Conservation (phyloP, 1,140 invertebrate genomes). For the Arion vulgaris region DNA sequence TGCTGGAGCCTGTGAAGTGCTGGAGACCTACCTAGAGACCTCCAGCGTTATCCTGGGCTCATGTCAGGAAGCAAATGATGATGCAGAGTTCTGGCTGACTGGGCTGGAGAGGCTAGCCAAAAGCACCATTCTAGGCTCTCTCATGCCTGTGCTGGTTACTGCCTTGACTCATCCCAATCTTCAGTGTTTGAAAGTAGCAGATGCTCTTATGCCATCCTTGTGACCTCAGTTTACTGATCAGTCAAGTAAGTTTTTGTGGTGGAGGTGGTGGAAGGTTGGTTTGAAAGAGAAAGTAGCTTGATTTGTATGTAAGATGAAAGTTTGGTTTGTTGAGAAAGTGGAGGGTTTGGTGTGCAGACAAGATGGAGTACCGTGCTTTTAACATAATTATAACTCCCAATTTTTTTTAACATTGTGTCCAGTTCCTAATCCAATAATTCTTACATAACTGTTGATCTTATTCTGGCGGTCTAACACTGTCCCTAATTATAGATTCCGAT, state of each 20-base stretch:
- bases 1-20: constrained; percentile 61
- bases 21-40: constrained; percentile 66
- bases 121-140: constrained; percentile 69
- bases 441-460: too few relatives aligned
- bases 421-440: too few relatives aligned
- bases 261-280: too few relatives aligned
- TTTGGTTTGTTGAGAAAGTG: too few relatives aligned
- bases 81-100: constrained; percentile 63
- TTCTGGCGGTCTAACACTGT: too few relatives aligned
- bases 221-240: constrained; percentile 67
- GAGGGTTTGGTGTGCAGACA: too few relatives aligned
- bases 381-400: too few relatives aligned
- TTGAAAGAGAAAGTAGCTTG: too few relatives aligned
- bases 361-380: too few relatives aligned
- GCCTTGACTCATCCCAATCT: constrained; percentile 66
- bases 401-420: too few relatives aligned
- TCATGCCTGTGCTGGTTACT: constrained; percentile 69
- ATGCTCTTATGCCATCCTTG: constrained; percentile 68
- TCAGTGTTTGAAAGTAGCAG: constrained; percentile 60
- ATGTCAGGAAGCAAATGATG: constrained; percentile 52
- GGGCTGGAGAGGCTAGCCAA: constrained; percentile 68
- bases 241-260: constrained; percentile 58
- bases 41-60: constrained; percentile 57
- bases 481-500: too few relatives aligned
- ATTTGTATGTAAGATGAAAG: too few relatives aligned